Evolutionary conservation across 2,888 invertebrate species (phyloP), one percentile per base, ranked within the genome.

Genomic region (Cataglyphis livida): DNA sequence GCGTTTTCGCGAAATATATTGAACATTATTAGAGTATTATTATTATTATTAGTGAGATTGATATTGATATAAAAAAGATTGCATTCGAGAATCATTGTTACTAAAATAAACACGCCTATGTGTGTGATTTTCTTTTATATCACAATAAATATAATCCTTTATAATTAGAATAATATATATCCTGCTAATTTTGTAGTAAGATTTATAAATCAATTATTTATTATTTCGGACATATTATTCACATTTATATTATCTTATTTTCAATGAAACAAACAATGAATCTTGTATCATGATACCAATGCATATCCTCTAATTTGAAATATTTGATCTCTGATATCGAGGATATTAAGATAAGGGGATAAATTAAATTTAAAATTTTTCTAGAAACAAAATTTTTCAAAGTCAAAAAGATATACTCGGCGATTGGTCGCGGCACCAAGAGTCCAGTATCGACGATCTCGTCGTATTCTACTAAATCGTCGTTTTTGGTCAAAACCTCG

Each of bases 401-500:
- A 71, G 57, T 41, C 25, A 38, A 32, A 35, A 57, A 18, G 57
- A 25, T 25, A 38, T 28, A 41, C 15, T n/a, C 38, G 38, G 35
- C 21, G 51, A 68, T 79, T 44, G 4, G 73, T 86, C 89, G 84
- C 65, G 88, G 88, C 89, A 83, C 86, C 89, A 88, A 85, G 85
- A 15, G 71, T 21, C 21, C 18, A 62, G 18, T 32, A 48, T 51
- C 62, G 28, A 59, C 81, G 66, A 61, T 41, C 61, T 35, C 54
- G 76, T 82, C 32, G n/a, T 21, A 35, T 3, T 41, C 28, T 18
- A 41, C 2, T 21, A 25, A 38, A 61, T 18, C 21, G 25, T 0
- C 35, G 62, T 54, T 76, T 59, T 59, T 91, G 87, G 90, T 92
- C 90, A 91, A 87, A 88, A 25, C 89, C 91, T 94, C 91, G 93